Evolutionary conservation across 2,888 invertebrate genomes (phyloP).

Genomic region (Dusona sp.): DNA sequence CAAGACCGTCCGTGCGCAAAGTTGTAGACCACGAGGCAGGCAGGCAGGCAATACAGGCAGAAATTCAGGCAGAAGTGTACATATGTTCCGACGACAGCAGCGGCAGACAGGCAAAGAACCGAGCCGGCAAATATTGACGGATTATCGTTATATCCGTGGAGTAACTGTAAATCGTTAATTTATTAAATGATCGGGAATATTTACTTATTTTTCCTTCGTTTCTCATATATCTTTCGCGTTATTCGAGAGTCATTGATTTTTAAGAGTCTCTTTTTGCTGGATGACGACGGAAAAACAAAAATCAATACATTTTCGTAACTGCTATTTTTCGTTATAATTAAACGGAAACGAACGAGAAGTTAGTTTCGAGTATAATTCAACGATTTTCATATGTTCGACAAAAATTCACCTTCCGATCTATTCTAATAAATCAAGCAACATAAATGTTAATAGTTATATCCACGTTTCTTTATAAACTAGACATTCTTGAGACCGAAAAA

Average conservation of each 20-base stretch:
- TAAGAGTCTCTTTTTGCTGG: background rate
- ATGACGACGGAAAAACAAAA: background rate
- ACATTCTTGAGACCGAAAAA: conserved; percentile 18
- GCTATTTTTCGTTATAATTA: background rate
- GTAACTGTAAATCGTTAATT: conserved; percentile 37
- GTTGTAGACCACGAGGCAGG: conserved; percentile 67
- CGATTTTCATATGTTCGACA: background rate
- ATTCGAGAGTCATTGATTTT: background rate
- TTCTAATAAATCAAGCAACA: conserved; percentile 1
- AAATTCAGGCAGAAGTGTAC: conserved; percentile 62
- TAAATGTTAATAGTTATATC: background rate
- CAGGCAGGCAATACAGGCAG: conserved; percentile 61
- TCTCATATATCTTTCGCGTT: background rate
- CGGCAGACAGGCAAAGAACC: conserved; percentile 46
- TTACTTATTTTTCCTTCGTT: background rate
- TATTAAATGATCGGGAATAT: background rate
- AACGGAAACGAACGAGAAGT: no score
- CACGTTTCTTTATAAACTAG: background rate
- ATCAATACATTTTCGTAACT: background rate
- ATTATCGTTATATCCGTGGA: conserved; percentile 35
- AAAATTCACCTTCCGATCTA: background rate
- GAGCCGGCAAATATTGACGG: conserved; percentile 32
- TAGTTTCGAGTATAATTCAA: background rate
- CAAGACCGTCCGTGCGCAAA: conserved; percentile 71
- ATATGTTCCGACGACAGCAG: conserved; percentile 24